Evolutionary conservation across 2,113 vertebrate genomes (phyloP).

Genomic region (Pseudorectes ferrugineus): DNA sequence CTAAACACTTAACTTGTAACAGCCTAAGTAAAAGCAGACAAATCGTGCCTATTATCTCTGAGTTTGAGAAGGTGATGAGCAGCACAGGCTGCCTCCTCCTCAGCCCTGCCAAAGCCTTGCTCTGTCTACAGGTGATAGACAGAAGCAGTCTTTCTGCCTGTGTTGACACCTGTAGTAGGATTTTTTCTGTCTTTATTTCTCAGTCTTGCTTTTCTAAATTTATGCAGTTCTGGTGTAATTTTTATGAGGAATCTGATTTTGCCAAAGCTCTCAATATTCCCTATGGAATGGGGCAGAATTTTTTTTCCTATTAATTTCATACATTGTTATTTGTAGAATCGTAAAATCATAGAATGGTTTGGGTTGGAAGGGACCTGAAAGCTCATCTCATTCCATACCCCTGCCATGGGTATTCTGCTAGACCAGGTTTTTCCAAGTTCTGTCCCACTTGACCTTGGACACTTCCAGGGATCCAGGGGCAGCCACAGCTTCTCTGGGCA

Average conservation of each 20-base stretch:
- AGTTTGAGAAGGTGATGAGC: neutral
- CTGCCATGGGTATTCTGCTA: too few species aligned
- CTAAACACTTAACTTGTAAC: neutral
- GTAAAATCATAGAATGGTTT: neutral
- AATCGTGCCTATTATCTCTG: neutral
- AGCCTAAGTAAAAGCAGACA: neutral
- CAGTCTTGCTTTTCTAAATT: neutral
- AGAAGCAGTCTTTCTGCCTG: neutral
- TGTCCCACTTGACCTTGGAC: accelerated
- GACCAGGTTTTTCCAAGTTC: neutral
- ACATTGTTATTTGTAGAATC: neutral
- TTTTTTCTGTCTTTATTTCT: neutral
- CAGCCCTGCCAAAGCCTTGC: neutral
- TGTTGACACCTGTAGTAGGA: neutral
- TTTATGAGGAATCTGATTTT: neutral
- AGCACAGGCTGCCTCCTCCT: neutral
- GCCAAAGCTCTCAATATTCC: neutral
- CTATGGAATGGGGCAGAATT: accelerated
- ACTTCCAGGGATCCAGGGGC: neutral
- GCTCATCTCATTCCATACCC: accelerated
- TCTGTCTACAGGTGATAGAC: neutral
- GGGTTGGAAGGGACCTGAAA: neutral
- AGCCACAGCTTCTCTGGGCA: neutral
- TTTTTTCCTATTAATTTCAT: neutral
- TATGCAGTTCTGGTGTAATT: neutral